A percentile compares a stretch with the other conserved stretches of the same genome.
phyloP scores from a whole-genome alignment of 2,113 vertebrate genomes.

The Brienomyrus longianalis region DNA sequence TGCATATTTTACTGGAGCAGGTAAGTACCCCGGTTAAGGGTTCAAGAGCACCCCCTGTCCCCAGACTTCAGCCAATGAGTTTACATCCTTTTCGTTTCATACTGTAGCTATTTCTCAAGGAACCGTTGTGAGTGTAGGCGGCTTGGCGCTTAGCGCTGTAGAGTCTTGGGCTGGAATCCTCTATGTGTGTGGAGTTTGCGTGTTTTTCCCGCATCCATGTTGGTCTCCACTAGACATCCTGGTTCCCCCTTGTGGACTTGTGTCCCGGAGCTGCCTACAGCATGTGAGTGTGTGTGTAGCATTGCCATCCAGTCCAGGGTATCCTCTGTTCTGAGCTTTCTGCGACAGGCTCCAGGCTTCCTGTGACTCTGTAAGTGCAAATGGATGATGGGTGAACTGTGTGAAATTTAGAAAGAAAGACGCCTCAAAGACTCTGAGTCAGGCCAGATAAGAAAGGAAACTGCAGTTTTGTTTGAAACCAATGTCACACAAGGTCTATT shows the following conservation, averaged over 20 bases:
- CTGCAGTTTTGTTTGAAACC: neutral
- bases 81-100: neutral
- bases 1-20: neutral
- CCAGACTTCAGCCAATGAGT: neutral
- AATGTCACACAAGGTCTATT: neutral
- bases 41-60: neutral
- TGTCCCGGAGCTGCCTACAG: neutral
- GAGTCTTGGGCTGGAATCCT: neutral
- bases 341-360: neutral
- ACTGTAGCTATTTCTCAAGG: neutral
- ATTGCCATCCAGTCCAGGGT: neutral
- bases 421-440: neutral
- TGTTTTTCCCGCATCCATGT: neutral
- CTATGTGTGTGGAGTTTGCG: neutral
- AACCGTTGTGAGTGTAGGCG: neutral
- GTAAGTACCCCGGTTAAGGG: neutral
- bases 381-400: neutral
- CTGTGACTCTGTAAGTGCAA: neutral
- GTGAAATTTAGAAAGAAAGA: neutral
- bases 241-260: neutral
- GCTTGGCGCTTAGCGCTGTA: neutral
- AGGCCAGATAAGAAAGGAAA: neutral
- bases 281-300: neutral
- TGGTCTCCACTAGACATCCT: neutral
- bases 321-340: neutral